These are phyloP conservation scores for Agraylea sexmaculata DNA, from an alignment of 1,140 invertebrate species.

Conservation along the genomic window DNA sequence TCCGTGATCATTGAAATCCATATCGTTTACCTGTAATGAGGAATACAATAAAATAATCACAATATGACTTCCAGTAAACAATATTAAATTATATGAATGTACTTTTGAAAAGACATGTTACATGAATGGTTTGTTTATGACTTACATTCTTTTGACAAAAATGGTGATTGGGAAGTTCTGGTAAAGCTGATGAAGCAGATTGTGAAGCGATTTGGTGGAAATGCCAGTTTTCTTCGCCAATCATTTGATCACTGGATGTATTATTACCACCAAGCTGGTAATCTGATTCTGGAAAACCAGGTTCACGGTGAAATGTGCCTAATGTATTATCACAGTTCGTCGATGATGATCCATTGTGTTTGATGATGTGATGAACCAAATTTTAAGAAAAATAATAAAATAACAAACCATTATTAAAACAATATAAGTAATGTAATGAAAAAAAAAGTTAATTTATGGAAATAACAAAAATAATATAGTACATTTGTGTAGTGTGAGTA, in stretches of 20 bases:
- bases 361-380: neutral
- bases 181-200: slow-evolving; percentile 1
- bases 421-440: too few species aligned
- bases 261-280: slow-evolving; percentile 15
- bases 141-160: slow-evolving; percentile 10
- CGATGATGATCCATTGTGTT: slow-evolving; percentile 1
- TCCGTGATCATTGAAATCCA: slow-evolving; percentile 10
- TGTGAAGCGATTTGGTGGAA: slow-evolving; percentile 11
- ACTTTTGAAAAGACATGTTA: neutral
- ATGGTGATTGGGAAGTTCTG: slow-evolving; percentile 9
- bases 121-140: neutral
- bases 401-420: too few species aligned
- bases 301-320: slow-evolving; percentile 22
- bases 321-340: neutral
- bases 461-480: too few species aligned
- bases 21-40: slow-evolving; percentile 11
- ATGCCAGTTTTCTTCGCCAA: slow-evolving; percentile 14
- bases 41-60: too few species aligned
- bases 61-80: too few species aligned
- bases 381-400: too few species aligned
- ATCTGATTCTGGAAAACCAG: slow-evolving; percentile 21
- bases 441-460: too few species aligned
- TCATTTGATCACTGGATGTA: slow-evolving; percentile 7
- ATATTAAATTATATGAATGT: too few species aligned
- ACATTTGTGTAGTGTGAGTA: too few species aligned